Evolutionary conservation across 2,888 invertebrate species (phyloP), one percentile per base, ranked within the genome.

Genomic region (Ypsolopha scabrella): DNA sequence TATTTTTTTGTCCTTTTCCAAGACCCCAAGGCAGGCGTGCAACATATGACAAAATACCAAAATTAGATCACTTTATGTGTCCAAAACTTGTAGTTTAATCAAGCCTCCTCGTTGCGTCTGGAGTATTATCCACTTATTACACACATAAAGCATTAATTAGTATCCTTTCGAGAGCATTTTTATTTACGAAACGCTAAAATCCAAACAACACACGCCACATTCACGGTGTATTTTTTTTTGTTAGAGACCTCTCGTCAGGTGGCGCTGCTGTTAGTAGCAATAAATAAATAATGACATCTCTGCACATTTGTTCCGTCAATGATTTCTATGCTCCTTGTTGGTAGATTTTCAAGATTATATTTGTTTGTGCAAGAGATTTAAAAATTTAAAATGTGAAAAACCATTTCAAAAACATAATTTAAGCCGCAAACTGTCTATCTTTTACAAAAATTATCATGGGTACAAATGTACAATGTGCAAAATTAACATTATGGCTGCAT

Each of bases 201-300:
- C 77, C 81, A 87, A 87, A 87, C 87, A 87, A 87, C 87, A 87
- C 87, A 87, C 87, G 87, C 87, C 87, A 87, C 87, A 87, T 86
- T 87, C 86, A 81, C 82, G 78, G 80, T 77, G 72, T 79, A 78
- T 73, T 76, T 78, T 71, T 73, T 76, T 78, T 71, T 63, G 63
- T 68, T 60, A 69, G 59, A 68, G 76, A 71, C 72, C 73, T 74
- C 57, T 63, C 83, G 68, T 73, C 60, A 85, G 85, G 66, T 75
- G 82, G 75, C 83, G 72, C 55, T 51, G 10, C n/a, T 34, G 2
- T 3, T 10, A 24, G 4, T 33, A 47, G 33, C 10, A 14, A 11
- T 34, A 47, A 47, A 47, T 13, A 44, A 44, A 44, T 24, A 24
- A 24, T 24, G 24, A 24, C 4, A 24, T 24, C 24, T 24, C 24